Evolutionary conservation across 1,140 invertebrate species (phyloP).

Genomic region (Neotoxoptera formosana): DNA sequence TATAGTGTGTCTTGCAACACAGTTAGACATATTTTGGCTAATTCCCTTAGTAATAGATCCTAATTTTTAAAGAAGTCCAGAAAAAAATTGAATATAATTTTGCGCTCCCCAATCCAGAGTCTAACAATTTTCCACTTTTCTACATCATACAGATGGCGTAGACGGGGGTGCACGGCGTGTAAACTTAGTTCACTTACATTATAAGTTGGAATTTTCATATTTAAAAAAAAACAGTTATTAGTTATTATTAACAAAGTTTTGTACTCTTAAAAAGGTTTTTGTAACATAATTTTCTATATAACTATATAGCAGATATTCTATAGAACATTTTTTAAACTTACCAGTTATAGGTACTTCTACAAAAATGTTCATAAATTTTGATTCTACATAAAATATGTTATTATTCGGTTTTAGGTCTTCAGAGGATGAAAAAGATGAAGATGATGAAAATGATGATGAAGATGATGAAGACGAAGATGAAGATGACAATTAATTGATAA

Average conservation of each 20-base stretch:
- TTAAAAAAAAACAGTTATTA: background rate
- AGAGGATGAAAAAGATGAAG: constrained; percentile 50
- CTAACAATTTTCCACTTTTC: no score
- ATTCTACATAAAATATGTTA: background rate
- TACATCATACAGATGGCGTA: no score
- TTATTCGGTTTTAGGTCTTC: background rate
- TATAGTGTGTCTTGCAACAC: no score
- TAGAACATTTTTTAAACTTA: background rate
- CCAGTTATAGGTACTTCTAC: background rate
- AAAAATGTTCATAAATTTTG: no score
- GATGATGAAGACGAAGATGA: background rate
- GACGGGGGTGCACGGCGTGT: no score
- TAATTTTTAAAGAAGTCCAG: no score
- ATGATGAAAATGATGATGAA: background rate
- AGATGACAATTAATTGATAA: background rate
- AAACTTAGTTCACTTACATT: background rate
- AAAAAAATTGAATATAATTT: no score
- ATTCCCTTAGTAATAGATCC: no score
- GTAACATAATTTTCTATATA: background rate
- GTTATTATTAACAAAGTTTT: background rate
- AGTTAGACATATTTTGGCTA: no score
- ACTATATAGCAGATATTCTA: background rate
- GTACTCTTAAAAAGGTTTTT: background rate
- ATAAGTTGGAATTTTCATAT: background rate
- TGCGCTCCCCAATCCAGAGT: no score